Conservation (phyloP, 2,113 vertebrate genomes). For the Pseudonaja textilis region DNA sequence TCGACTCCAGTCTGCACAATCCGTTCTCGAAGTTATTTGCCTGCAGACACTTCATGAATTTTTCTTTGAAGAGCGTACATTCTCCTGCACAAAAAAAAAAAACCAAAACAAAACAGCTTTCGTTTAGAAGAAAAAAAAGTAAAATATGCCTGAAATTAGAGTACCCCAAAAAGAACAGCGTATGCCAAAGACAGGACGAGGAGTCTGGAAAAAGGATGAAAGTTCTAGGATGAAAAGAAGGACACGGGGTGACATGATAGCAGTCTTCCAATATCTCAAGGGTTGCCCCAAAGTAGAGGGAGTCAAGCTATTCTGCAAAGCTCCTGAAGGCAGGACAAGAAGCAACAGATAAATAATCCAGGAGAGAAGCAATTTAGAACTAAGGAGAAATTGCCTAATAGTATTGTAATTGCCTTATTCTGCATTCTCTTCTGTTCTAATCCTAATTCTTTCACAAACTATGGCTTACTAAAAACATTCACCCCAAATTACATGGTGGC, state of each 20-base stretch:
- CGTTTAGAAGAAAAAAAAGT: not conserved
- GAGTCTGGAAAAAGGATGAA: not conserved
- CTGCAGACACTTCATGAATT: slow-evolving; percentile 86
- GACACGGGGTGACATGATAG: no score
- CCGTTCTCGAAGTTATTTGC: slow-evolving; percentile 79
- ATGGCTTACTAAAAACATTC: not conserved
- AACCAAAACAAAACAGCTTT: not conserved
- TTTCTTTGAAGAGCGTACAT: slow-evolving; percentile 86
- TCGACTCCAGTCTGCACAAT: slow-evolving; percentile 81
- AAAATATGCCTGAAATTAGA: not conserved
- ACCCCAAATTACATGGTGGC: not conserved
- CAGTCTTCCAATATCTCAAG: no score
- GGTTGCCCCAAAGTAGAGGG: no score
- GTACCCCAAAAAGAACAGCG: not conserved
- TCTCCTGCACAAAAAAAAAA: slow-evolving; percentile 71
- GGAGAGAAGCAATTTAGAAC: no score
- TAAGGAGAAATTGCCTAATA: no score
- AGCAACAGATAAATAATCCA: no score
- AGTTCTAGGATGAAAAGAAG: not conserved
- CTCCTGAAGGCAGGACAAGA: no score
- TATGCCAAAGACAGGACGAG: not conserved
- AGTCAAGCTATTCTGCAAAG: no score
- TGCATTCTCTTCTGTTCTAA: no score
- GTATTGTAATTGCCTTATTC: no score
- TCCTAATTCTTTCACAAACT: not conserved